Conservation (phyloP, 2,797 vertebrate species). For the Euthynnus affinis region DNA sequence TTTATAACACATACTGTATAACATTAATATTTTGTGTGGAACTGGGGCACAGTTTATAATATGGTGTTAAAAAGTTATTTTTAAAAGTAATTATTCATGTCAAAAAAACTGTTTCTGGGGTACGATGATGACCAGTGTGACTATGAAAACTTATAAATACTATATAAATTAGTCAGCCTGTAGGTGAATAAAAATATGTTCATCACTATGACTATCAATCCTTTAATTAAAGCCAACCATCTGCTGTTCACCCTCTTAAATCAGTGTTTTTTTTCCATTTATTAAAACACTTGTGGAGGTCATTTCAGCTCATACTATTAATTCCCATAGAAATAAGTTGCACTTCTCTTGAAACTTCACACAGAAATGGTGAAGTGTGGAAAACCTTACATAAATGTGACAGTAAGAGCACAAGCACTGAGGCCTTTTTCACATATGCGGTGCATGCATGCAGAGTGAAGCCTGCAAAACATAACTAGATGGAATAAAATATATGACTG, state of each 20-base stretch:
- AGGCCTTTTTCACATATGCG: constrained; percentile 6
- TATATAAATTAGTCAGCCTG: not conserved
- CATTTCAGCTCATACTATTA: not conserved
- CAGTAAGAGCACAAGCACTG: not conserved
- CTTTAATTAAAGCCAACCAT: not conserved
- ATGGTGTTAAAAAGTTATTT: not conserved
- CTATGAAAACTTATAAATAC: not conserved
- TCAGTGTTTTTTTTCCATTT: not conserved
- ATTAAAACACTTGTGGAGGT: not conserved
- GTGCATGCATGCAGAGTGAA: constrained; percentile 8
- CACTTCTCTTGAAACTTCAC: not conserved
- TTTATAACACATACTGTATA: not conserved
- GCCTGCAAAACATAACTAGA: not conserved
- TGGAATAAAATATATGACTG: not conserved
- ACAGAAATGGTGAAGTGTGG: not conserved
- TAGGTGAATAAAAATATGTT: not conserved
- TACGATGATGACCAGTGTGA: not conserved
- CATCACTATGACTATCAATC: not conserved
- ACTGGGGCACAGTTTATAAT: not conserved
- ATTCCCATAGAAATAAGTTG: constrained; percentile 1
- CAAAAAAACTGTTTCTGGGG: not conserved
- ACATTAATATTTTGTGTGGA: not conserved
- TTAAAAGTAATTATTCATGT: not conserved
- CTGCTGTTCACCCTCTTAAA: not conserved
- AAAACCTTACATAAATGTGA: constrained; percentile 3